Evolutionary conservation across 2,113 vertebrate species (phyloP).

Genomic region (Salvator merianae): DNA sequence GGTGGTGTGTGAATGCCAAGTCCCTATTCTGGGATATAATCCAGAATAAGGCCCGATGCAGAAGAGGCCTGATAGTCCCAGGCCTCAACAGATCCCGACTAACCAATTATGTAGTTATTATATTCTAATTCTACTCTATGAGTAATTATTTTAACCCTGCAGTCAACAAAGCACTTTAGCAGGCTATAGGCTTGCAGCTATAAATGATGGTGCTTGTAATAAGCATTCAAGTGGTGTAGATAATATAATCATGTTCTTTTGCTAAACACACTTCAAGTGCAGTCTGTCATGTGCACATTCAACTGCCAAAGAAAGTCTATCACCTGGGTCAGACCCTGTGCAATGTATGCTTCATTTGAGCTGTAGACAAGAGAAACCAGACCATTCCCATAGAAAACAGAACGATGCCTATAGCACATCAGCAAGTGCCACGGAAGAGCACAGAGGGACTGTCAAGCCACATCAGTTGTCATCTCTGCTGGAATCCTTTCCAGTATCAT

Average conservation of each 20-base stretch:
- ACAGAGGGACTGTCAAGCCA: neutral
- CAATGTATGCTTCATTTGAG: slow-evolving; percentile 5
- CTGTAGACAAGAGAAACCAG: slow-evolving; percentile 23
- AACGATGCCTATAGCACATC: neutral
- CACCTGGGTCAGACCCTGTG: neutral
- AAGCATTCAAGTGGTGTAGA: accelerated
- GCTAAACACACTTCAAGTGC: neutral
- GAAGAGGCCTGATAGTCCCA: too few species aligned
- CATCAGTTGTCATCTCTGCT: slow-evolving; percentile 21
- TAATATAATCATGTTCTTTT: accelerated
- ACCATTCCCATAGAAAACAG: slow-evolving; percentile 21
- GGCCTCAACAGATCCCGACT: too few species aligned
- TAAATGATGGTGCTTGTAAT: neutral
- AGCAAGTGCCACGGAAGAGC: neutral
- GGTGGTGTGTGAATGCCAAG: too few species aligned
- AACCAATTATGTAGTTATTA: neutral
- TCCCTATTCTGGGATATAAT: too few species aligned
- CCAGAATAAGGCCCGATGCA: too few species aligned
- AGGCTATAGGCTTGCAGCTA: neutral
- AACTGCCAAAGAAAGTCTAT: accelerated
- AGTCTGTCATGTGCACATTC: neutral
- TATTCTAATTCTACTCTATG: neutral
- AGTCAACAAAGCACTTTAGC: slow-evolving; percentile 1
- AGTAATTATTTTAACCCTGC: neutral
- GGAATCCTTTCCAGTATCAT: neutral